phyloP scores from a whole-genome alignment of 2,888 invertebrate species.

The Drosophila limbata region DNA sequence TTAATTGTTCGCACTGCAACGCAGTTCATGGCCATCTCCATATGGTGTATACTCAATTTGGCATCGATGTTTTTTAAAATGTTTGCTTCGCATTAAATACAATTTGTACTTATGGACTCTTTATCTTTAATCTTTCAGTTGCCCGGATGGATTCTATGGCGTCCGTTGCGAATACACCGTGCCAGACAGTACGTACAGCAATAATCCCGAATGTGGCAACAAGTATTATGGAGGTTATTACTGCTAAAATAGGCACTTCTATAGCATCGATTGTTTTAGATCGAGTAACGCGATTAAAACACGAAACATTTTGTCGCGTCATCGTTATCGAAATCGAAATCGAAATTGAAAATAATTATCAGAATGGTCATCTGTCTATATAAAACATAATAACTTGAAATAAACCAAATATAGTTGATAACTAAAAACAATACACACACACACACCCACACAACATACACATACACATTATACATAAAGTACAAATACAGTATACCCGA shows the following conservation, averaged over 20 bases:
- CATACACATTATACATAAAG: constrained; percentile 58
- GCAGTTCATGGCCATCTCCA: constrained; percentile 66
- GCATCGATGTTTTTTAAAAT: constrained; percentile 32
- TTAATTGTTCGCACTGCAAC: constrained; percentile 47
- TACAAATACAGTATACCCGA: constrained; percentile 61
- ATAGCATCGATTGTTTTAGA: constrained; percentile 84
- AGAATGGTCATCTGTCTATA: constrained; percentile 25
- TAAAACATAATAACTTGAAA: constrained; percentile 44
- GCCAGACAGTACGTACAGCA: constrained; percentile 85
- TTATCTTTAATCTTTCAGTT: constrained; percentile 77
- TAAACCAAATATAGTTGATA: constrained; percentile 79
- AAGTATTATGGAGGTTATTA: constrained; percentile 85
- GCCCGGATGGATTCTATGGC: constrained; percentile 84
- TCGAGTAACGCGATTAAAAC: constrained; percentile 47
- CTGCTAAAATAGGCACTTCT: constrained; percentile 86
- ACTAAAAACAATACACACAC: constrained; percentile 48
- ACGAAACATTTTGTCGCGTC: constrained; percentile 13
- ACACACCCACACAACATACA: constrained; percentile 33
- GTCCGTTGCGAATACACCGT: constrained; percentile 84
- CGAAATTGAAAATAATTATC: constrained; percentile 8
- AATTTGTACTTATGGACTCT: constrained; percentile 46
- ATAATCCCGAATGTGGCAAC: constrained; percentile 84
- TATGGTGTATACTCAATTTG: constrained; percentile 30
- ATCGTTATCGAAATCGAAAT: constrained; percentile 19
- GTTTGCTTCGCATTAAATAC: constrained; percentile 22